These are phyloP conservation scores for Ricordea florida DNA, from an alignment of 92 coral and sea anemone species.

Conservation along the genomic window DNA sequence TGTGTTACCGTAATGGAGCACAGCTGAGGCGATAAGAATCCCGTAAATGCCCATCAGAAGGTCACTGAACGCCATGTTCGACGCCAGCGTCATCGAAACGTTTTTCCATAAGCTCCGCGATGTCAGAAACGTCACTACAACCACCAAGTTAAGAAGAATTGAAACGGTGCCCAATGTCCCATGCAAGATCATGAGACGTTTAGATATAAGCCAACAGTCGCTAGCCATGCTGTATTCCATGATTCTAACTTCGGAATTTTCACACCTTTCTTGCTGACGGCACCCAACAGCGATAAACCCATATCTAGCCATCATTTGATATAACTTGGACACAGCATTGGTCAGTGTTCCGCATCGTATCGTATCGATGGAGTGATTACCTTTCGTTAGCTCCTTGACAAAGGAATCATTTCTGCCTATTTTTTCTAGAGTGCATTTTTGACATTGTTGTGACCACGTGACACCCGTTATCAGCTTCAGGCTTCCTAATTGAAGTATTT, in stretches of 20 bases:
- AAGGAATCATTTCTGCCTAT: not conserved
- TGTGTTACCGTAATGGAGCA: not conserved
- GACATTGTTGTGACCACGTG: not conserved
- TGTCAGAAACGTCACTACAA: not conserved
- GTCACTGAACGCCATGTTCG: conserved; percentile 1
- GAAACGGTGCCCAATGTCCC: not conserved
- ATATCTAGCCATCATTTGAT: not conserved
- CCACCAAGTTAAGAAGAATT: not conserved
- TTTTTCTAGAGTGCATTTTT: not conserved
- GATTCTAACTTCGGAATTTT: not conserved
- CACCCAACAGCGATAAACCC: not conserved
- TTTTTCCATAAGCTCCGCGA: not conserved
- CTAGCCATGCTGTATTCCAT: not conserved
- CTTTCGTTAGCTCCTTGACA: not conserved
- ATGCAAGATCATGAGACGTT: not conserved
- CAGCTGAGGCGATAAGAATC: not conserved
- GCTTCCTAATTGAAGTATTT: not conserved
- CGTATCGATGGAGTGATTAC: not conserved
- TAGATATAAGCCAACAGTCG: not conserved
- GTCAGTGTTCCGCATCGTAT: not conserved
- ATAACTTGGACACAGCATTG: not conserved
- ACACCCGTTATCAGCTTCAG: not conserved
- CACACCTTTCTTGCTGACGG: not conserved
- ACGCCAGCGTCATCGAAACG: not conserved
- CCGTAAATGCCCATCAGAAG: not conserved